phyloP scores from a whole-genome alignment of 2,888 invertebrate genomes.

The Geophilus truncorum region DNA sequence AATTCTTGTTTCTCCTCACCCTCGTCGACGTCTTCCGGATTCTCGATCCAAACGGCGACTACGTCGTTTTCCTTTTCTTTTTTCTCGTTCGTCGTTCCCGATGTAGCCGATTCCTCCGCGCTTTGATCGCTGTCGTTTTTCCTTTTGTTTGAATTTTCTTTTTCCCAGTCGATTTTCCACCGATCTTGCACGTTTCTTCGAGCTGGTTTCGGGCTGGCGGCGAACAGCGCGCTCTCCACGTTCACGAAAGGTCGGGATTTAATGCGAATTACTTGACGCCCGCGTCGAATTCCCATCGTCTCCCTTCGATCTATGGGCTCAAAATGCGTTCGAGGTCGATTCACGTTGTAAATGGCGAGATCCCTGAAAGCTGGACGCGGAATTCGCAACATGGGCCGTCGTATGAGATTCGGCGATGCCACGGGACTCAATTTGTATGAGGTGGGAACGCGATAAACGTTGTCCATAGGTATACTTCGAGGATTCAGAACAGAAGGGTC shows the following conservation, averaged over 20 bases:
- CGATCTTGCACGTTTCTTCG: not conserved
- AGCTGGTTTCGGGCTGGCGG: not conserved
- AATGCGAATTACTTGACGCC: constrained; percentile 67
- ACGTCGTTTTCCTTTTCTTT: not conserved
- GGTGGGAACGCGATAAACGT: not conserved
- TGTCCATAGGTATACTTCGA: not conserved
- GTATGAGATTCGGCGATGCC: not conserved
- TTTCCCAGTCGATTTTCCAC: constrained; percentile 13
- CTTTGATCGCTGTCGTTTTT: not conserved
- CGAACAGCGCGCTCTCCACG: not conserved
- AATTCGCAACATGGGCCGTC: not conserved
- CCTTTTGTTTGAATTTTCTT: not conserved
- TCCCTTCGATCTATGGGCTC: not conserved
- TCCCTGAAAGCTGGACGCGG: constrained; percentile 29
- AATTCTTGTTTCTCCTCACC: not conserved
- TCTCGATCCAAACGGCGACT: not conserved
- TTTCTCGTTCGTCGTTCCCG: not conserved
- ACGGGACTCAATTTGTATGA: not conserved
- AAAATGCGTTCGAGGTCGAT: not conserved
- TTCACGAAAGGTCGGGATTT: constrained; percentile 53
- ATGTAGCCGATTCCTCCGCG: not conserved
- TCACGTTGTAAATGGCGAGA: constrained; percentile 29
- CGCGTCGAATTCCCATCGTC: constrained; percentile 56
- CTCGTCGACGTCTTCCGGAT: not conserved
- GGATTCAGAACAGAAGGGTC: not conserved